Base-by-base conservation (phyloP, 2,888 invertebrate species). In the Mamestra brassicae region DNA sequence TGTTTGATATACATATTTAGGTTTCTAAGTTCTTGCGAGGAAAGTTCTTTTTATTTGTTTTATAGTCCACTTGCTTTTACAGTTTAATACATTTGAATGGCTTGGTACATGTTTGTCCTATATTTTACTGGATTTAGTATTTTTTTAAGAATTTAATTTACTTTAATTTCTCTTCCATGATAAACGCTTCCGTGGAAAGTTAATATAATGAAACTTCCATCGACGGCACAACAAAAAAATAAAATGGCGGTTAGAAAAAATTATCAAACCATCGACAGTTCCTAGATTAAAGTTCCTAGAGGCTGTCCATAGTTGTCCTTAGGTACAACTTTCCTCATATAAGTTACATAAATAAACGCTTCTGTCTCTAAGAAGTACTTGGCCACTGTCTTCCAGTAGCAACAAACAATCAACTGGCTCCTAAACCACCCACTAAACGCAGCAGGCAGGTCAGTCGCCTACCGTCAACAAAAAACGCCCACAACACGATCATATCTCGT, bases 401-500 rank as follows among this genome's bases (percentile, higher is more conserved):
- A 54, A 60, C 62, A 38, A 17, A 61, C 54, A 26, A 38, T 34
- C 45, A 15, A 87, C 81, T 77, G n/a, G 78, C 55, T 62, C 50
- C 42, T 58, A 71, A 83, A 60, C 63, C 60, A 8, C 61, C 71
- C 11, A 74, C 69, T 82, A 78, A 89, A 87, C 81, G 82, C 72
- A 81, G 89, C 90, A 84, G 76, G 75, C 88, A 80, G 86, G 83
- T 89, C 88, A 81, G 89, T 82, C 90, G 89, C 91, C 91, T 88
- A 85, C 87, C 76, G 81, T 75, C 84, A 81, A 90, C 90, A 94
- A 92, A 93, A 92, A 92, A 91, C 90, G 85, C 88, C 86, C 78
- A 87, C 87, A 83, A 92, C 94, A 94, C 94, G 94, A 93, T 85
- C 89, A 90, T 89, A 89, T 88, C 89, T 91, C 94, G 94, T 93